These are phyloP conservation scores for Seriola dumerili DNA, from an alignment of 2,113 vertebrate genomes.

Conservation along the genomic window DNA sequence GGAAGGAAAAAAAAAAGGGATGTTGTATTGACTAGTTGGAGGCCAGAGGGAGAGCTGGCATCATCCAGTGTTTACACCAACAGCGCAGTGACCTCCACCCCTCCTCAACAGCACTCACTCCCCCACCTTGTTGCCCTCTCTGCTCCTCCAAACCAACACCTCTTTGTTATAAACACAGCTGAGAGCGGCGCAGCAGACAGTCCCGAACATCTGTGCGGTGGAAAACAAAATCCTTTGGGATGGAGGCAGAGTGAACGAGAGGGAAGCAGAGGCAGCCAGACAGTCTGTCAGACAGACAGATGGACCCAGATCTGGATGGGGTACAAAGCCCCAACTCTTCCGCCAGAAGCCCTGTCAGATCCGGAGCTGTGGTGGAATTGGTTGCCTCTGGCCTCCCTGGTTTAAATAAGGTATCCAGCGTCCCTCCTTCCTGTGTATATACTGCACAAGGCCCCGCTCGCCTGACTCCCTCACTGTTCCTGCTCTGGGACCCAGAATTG, in stretches of 20 bases:
- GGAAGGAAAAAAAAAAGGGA: conserved; percentile 3
- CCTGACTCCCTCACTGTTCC: conserved; percentile 15
- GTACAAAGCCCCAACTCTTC: conserved; percentile 62
- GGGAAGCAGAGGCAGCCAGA: conserved; percentile 57
- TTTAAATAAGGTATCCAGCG: conserved; percentile 48
- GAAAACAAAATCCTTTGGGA: conserved; percentile 77
- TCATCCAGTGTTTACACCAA: conserved; percentile 73
- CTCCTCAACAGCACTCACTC: conserved; percentile 45
- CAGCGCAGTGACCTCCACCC: conserved; percentile 60
- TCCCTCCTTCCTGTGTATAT: conserved; percentile 50
- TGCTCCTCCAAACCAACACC: conserved; percentile 74
- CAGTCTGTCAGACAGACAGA: conserved; percentile 60
- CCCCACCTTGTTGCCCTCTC: conserved; percentile 53
- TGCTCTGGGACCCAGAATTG: conserved; percentile 40
- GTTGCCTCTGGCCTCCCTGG: conserved; percentile 31
- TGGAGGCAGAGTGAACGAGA: conserved; percentile 36
- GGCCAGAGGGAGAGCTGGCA: conserved; percentile 68
- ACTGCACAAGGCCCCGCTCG: neutral
- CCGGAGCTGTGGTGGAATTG: conserved; percentile 51
- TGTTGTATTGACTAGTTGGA: conserved; percentile 55
- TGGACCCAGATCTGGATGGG: conserved; percentile 55
- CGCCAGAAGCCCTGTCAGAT: conserved; percentile 61
- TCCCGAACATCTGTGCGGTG: conserved; percentile 77
- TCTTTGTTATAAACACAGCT: conserved; percentile 83
- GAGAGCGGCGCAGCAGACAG: conserved; percentile 71